These are phyloP conservation scores for Peromyscus polionotus DNA, from an alignment of 2,113 vertebrate genomes.

Conservation along the genomic window DNA sequence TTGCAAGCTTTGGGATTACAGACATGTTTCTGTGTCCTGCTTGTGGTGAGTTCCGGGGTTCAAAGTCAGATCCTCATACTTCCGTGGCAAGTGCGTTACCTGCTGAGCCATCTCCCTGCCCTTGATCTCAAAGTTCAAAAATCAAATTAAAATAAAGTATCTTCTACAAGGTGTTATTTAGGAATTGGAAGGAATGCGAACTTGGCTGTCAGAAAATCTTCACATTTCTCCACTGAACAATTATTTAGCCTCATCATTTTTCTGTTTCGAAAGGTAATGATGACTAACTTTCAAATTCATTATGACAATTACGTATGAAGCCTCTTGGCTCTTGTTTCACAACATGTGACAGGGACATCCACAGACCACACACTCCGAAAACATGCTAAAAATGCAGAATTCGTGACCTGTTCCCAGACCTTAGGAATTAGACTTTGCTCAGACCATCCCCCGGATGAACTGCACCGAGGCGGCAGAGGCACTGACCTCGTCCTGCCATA, in stretches of 20 bases:
- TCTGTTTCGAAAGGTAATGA: conserved; percentile 1
- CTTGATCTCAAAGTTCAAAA: not conserved
- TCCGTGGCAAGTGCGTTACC: not conserved
- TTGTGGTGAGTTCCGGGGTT: not conserved
- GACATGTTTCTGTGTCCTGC: not conserved
- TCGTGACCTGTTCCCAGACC: not conserved
- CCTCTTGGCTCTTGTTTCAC: not conserved
- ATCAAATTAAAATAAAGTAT: not conserved
- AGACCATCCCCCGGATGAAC: not conserved
- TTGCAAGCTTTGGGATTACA: too few relatives aligned
- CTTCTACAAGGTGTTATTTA: not conserved
- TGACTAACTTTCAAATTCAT: not conserved
- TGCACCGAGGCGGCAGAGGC: not conserved
- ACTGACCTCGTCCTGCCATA: not conserved
- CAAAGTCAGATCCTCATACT: not conserved
- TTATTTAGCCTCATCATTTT: not conserved
- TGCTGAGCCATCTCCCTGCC: not conserved
- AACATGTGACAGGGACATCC: not conserved
- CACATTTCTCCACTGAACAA: not conserved
- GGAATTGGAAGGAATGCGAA: not conserved
- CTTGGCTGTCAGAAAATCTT: not conserved
- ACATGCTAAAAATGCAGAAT: not conserved
- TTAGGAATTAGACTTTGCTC: not conserved
- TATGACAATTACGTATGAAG: not conserved
- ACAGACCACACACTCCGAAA: not conserved